Evolutionary conservation across 2,888 invertebrate species (phyloP).

Genomic region (Hyppa rectilinea): DNA sequence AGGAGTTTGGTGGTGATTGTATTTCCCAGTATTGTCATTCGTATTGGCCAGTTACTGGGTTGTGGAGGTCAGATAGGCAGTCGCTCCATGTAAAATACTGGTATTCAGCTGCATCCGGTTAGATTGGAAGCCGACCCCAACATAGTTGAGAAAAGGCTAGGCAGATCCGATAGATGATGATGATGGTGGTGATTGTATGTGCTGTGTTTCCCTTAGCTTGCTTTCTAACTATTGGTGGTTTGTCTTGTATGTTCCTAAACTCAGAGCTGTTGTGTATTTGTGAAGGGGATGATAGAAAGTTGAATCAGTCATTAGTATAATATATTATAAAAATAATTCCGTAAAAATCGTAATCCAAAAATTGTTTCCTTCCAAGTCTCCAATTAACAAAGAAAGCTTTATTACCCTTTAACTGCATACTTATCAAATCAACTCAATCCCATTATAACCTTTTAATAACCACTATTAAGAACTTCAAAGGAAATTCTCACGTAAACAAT

Average conservation of each 20-base stretch:
- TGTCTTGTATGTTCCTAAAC: not conserved
- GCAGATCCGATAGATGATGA: no score
- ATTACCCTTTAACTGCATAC: not conserved
- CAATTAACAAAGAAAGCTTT: not conserved
- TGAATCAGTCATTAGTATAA: not conserved
- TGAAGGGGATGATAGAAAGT: no score
- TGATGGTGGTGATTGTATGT: not conserved
- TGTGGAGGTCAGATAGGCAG: no score
- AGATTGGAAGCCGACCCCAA: no score
- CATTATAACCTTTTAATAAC: not conserved
- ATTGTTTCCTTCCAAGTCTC: not conserved
- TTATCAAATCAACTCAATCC: not conserved
- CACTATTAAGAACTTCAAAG: conserved; percentile 16
- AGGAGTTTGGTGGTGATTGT: not conserved
- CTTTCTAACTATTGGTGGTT: not conserved
- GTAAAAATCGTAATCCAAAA: not conserved
- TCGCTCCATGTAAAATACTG: no score
- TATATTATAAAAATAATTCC: no score
- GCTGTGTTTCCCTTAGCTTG: not conserved
- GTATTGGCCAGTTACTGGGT: no score
- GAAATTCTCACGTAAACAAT: conserved; percentile 41
- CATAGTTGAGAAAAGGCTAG: no score
- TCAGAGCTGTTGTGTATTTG: not conserved
- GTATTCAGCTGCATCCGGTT: no score
- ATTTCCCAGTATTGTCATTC: no score